Evolutionary conservation across 30 jellyfish, hydroid and myxozoan genomes (phyloP), one percentile per base, ranked within the genome.

Genomic region (Turritopsis rubra): DNA sequence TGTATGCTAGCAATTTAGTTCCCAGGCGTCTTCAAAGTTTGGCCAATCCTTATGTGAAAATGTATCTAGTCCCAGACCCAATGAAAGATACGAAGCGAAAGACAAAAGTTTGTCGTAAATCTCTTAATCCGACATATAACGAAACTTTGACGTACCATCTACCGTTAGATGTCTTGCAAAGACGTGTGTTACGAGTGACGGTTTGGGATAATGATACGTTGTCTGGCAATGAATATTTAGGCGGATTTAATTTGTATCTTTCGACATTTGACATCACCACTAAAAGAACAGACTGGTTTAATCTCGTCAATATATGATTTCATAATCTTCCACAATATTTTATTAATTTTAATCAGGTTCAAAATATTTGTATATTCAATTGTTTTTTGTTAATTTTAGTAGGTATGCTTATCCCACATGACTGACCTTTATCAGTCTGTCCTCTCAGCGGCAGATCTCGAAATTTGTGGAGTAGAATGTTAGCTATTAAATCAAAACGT

Each of bases 191-290:
- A 1, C 98, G 88, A 53, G 90, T 92, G 18, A 84, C 98, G 4
- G 98, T 85, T 1, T 92, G 98, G 98, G 98, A 92, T 60, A 72
- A 79, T 65, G 96, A 92, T 78, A 21, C 88, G 1, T 53, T 92
- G 78, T 85, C 88, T 22, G 94, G 79, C 52, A 92, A 92, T 28
- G 95, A 75, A 17, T 92, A 29, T 82, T 86, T 92, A 5, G 98
- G 98, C 23, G 98, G 98, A 0, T 90, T 92, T 17, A 82, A 92
- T 80, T 53, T 83, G 54, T 92, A 92, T 81, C 75, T 88, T 21
- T 76, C 91, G 23, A 88, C 95, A 8, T 89, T 65, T 22, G 96
- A 92, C 66, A 1, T 92, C 71, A 92, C 89, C 18, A 73, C 79
- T 18, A 90, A 85, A 52, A 72, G 7, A 21, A 85, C 90, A 0